Conservation (phyloP, 1,140 invertebrate species). For the Hermetia illucens region DNA sequence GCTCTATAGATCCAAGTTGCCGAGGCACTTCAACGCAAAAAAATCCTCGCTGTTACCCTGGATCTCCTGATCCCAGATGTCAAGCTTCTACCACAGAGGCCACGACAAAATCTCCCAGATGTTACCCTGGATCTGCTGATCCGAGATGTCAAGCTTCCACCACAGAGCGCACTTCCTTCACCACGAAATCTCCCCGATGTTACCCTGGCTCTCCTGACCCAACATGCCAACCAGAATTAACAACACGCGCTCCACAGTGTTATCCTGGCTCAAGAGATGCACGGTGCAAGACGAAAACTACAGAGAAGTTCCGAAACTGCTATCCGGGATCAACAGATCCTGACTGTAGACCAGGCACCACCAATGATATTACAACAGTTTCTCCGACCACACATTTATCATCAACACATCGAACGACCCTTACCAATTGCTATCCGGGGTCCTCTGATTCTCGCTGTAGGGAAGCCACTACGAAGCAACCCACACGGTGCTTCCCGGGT, state of each 20-base stretch:
- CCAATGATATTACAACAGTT: conserved; percentile 1
- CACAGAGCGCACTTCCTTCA: conserved; percentile 14
- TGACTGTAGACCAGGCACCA: conserved; percentile 20
- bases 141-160: too few relatives aligned
- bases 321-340: conserved; percentile 30
- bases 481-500: conserved; percentile 19
- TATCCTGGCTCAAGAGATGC: conserved; percentile 32
- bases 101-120: conserved; percentile 10
- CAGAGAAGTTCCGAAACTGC: conserved; percentile 17
- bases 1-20: conserved; percentile 29
- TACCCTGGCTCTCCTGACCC: conserved; percentile 24
- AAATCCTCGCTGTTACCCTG: conserved; percentile 30
- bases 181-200: conserved; percentile 10
- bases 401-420: conserved; percentile 10
- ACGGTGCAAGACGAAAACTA: conserved; percentile 26
- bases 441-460: conserved; percentile 29
- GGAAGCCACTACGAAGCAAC: conserved; percentile 10
- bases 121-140: conserved; percentile 7
- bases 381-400: conserved; percentile 17
- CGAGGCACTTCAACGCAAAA: conserved; percentile 23
- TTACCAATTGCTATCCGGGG: conserved; percentile 22
- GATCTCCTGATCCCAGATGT: conserved; percentile 24
- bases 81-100: conserved; percentile 11
- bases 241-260: conserved; percentile 15
- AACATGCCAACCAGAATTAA: conserved; percentile 15